A percentile compares a stretch with the other conserved stretches of the same genome.
These are phyloP conservation scores for Apotomis turbidana DNA, from an alignment of 2,888 invertebrate genomes.

Conservation along the genomic window DNA sequence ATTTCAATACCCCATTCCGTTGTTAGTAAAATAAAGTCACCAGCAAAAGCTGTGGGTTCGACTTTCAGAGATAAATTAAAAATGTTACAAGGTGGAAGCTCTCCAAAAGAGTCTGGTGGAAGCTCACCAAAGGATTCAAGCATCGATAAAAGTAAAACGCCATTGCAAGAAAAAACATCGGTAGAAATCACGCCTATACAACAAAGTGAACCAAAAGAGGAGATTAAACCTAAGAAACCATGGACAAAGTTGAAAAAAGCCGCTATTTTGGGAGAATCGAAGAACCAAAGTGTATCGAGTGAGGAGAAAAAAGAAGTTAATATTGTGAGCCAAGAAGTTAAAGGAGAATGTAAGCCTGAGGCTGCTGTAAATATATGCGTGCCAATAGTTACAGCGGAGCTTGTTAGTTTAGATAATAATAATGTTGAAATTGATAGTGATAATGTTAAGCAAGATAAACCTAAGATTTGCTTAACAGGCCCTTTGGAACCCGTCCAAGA, in stretches of 20 bases:
- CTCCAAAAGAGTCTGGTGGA: slow-evolving; percentile 65
- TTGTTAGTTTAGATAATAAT: slow-evolving; percentile 80
- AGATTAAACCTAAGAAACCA: slow-evolving; percentile 83
- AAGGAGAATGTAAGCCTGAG: slow-evolving; percentile 54
- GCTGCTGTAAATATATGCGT: slow-evolving; percentile 66
- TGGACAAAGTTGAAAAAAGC: slow-evolving; percentile 93
- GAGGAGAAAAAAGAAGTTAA: slow-evolving; percentile 67
- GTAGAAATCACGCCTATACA: slow-evolving; percentile 66
- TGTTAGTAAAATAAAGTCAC: slow-evolving; percentile 81
- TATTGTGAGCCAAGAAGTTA: slow-evolving; percentile 51
- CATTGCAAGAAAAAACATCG: slow-evolving; percentile 60
- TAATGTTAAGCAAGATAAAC: slow-evolving; percentile 70
- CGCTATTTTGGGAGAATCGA: slow-evolving; percentile 82
- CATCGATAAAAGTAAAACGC: slow-evolving; percentile 63
- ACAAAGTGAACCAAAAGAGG: slow-evolving; percentile 63
- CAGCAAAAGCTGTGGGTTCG: slow-evolving; percentile 76
- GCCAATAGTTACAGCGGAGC: slow-evolving; percentile 74
- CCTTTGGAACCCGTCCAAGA: slow-evolving; percentile 78
- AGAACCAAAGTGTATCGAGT: slow-evolving; percentile 70
- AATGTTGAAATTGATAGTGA: slow-evolving; percentile 68
- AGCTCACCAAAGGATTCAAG: slow-evolving; percentile 43
- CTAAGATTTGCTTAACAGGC: slow-evolving; percentile 73
- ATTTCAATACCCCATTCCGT: slow-evolving; percentile 81
- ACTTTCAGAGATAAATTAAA: slow-evolving; percentile 80
- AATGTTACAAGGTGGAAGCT: slow-evolving; percentile 68